Evolutionary conservation across 1,140 invertebrate species (phyloP), one percentile per base, ranked within the genome.

Genomic region (Sarcophaga peregrina): DNA sequence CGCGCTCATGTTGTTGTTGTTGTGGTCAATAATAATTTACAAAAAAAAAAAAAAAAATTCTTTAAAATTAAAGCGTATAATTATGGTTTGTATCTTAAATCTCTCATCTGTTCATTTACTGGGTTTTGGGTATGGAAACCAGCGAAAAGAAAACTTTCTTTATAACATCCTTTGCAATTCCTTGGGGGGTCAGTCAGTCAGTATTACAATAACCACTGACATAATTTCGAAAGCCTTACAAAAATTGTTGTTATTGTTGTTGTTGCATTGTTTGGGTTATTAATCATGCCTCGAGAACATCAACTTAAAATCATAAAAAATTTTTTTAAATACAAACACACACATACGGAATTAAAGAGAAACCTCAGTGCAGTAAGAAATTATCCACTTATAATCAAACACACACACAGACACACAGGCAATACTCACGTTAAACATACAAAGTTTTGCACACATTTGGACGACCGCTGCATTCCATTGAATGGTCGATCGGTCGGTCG

Each of bases 401-500:
- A 37, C 25, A 37, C 25, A 37, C 25, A 37, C 25, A 37, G 1
- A 37, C 25, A 37, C 25, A 37, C 25, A 37, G 25, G 25, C 25
- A 37, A 37, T 4, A 37, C 25, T 37, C 25, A 37, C 25, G 25
- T 37, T 37, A 37, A 37, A 37, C 4, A n/a, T 58, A 58, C 7
- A 58, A 13, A n/a, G 17, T 25, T 68, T 25, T 20, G 20, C 62
- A 68, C 62, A 68, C 17, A 20, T 68, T 68, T 20, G 62, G 62
- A n/a, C 17, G 17, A 68, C 62, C 20, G 62, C 62, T 68, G 62
- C 62, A 68, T 68, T 68, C 62, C 62, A 68, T 20, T 68, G 62
- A 25, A 9, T 25, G 62, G 62, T 9, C 62, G n/a, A n/a, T n/a
- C n/a, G n/a, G n/a, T n/a, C n/a, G n/a, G n/a, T n/a, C n/a, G n/a